Evolutionary conservation across 2,888 invertebrate species (phyloP), one percentile per base, ranked within the genome.

Genomic region (Noctua janthe): DNA sequence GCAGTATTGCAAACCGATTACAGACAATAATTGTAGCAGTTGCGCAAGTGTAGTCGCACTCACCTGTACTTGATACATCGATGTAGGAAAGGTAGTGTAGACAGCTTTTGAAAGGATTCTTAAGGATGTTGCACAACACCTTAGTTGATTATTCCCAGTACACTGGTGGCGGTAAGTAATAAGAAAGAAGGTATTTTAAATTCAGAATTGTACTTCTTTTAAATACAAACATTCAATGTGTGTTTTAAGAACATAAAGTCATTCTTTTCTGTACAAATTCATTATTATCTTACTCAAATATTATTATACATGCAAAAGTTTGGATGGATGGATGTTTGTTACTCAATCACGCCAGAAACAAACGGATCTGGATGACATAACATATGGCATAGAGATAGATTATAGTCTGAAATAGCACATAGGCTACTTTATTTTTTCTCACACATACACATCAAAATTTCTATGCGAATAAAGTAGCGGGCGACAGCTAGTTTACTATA

Each of bases 11-110:
- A 83, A 81, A 76, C 84, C 89, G 88, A 91, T 92, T 92, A 91
- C 87, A 85, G 89, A 89, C 87, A 91, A 89, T 93, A 90, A 92
- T 91, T 89, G 89, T 89, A 82, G 76, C 78, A 71, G 54, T 94
- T 94, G 91, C 91, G 92, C 89, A 93, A 94, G 83, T 76, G 87
- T 82, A 13, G 39, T 39, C 35, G n/a, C 74, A 87, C 80, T 83
- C 75, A 82, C 86, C 77, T 56, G 75, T 75, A 73, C 72, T 76
- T 77, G 56, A 73, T 78, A 88, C 87, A 66, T 43, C 83, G 90
- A 93, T 91, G 90, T 90, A 91, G 90, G 92, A 92, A 92, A 89
- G 84, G 13, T 47, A 35, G 51, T 70, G 39, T 15, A 6, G 35
- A 54, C 7, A 29, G 15, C 15, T 43, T 59, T 59, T 29, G 23